phyloP scores from a whole-genome alignment of 2,888 invertebrate species.

The Tenodera sinensis region DNA sequence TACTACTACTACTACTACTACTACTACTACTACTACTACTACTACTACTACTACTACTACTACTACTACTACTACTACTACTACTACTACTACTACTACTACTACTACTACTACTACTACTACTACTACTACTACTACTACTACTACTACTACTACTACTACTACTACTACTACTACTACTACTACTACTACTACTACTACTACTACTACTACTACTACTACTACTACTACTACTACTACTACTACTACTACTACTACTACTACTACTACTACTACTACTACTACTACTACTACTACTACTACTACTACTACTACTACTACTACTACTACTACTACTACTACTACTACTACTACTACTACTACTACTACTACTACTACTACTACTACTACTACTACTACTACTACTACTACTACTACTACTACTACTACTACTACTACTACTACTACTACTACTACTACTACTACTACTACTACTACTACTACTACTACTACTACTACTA shows the following conservation, averaged over 20 bases:
- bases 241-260: slow-evolving; percentile 10
- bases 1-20: slow-evolving; percentile 9
- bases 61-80: slow-evolving; percentile 10
- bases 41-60: slow-evolving; percentile 10
- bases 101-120: slow-evolving; percentile 10
- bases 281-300: slow-evolving; percentile 10
- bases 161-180: slow-evolving; percentile 10
- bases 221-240: slow-evolving; percentile 10
- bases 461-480: slow-evolving; percentile 9
- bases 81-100: slow-evolving; percentile 10
- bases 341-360: slow-evolving; percentile 10
- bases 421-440: slow-evolving; percentile 10
- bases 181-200: slow-evolving; percentile 9
- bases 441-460: slow-evolving; percentile 9
- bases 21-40: slow-evolving; percentile 9
- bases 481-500: slow-evolving; percentile 10
- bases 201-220: slow-evolving; percentile 10
- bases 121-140: slow-evolving; percentile 10
- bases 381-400: slow-evolving; percentile 10
- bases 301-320: slow-evolving; percentile 9
- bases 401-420: slow-evolving; percentile 10
- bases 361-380: slow-evolving; percentile 10
- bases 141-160: slow-evolving; percentile 9
- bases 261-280: slow-evolving; percentile 10
- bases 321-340: slow-evolving; percentile 9